Conservation (phyloP, 2,113 vertebrate genomes). For the Oplegnathus fasciatus region DNA sequence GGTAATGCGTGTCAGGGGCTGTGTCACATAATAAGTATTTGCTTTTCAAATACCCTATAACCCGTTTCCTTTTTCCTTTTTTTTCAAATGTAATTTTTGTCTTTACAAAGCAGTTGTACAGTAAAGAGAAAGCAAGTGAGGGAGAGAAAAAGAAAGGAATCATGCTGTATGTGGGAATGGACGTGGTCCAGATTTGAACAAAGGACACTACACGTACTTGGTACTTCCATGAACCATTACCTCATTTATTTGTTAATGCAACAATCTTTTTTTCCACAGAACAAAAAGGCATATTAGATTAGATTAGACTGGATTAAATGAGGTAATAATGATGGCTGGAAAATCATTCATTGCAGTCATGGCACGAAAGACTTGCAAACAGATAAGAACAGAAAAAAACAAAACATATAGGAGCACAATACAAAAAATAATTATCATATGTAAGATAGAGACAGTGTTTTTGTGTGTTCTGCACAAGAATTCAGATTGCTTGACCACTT, state of each 20-base stretch:
- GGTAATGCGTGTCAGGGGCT: neutral
- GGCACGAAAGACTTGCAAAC: neutral
- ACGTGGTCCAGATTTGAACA: neutral
- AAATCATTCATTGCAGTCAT: neutral
- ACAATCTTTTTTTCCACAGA: neutral
- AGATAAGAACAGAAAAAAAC: neutral
- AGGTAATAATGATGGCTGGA: neutral
- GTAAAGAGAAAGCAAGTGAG: too few species aligned
- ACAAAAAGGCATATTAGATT: neutral
- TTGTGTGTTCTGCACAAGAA: neutral
- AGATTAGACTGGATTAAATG: neutral
- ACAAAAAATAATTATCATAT: neutral
- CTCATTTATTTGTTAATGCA: neutral
- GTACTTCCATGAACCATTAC: neutral
- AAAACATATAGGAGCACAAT: neutral
- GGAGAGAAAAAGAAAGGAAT: neutral
- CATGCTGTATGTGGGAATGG: neutral
- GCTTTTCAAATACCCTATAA: too few species aligned
- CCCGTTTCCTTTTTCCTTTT: too few species aligned
- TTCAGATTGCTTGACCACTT: neutral
- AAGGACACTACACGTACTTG: too few species aligned
- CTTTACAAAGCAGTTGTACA: neutral
- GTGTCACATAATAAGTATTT: neutral
- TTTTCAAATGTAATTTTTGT: neutral
- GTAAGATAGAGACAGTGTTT: neutral